Evolutionary conservation across 2,888 invertebrate genomes (phyloP).

Genomic region (Ochropleura leucogaster): DNA sequence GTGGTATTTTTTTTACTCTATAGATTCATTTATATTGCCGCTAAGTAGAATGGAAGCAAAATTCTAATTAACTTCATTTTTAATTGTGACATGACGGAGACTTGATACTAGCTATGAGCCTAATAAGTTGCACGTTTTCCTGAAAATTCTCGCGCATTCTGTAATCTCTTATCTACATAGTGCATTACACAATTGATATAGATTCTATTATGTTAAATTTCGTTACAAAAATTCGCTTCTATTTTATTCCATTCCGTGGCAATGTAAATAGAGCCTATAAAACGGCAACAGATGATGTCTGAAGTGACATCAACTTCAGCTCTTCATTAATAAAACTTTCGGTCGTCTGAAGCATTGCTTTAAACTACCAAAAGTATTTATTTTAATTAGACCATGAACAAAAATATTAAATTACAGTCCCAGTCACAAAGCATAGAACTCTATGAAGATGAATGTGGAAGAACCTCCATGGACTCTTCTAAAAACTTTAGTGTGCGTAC

Average conservation of each 20-base stretch:
- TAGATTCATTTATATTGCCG: neutral
- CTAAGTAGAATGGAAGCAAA: neutral
- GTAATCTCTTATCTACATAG: neutral
- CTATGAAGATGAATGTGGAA: too few relatives aligned
- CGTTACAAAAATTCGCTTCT: too few relatives aligned
- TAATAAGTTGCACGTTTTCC: too few relatives aligned
- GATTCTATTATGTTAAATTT: neutral
- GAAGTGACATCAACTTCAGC: too few relatives aligned
- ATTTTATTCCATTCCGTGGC: neutral
- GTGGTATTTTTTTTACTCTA: neutral
- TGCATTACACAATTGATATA: neutral
- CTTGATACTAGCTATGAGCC: neutral
- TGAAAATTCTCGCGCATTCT: neutral
- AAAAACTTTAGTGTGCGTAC: constrained; percentile 24
- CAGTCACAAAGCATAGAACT: too few relatives aligned
- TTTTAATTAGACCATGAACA: too few relatives aligned
- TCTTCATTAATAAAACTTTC: neutral
- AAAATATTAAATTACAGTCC: too few relatives aligned
- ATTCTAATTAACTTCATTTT: neutral
- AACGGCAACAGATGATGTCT: neutral
- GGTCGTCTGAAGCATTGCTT: neutral
- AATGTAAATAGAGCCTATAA: neutral
- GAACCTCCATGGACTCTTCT: too few relatives aligned
- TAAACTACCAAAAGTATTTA: too few relatives aligned
- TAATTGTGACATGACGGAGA: neutral